Base-by-base conservation (phyloP, 2,888 invertebrate species). In the Eumacrocentrus americanus region DNA sequence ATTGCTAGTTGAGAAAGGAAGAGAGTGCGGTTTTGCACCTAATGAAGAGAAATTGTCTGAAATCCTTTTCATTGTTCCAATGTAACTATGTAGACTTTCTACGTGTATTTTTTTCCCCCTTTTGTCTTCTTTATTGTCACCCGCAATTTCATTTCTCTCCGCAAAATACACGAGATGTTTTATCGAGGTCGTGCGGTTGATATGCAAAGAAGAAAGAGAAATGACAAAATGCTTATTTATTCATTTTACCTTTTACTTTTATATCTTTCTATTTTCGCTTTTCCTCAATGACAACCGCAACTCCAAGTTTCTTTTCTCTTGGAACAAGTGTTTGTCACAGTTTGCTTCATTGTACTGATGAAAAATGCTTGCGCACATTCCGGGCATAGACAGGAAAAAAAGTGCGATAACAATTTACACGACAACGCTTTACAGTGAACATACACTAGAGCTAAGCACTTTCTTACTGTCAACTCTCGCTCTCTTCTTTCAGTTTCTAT, bases 31-130 rank as follows among this genome's bases (percentile, higher is more conserved):
- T n/a, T n/a, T n/a, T n/a, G n/a, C n/a, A 22, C 12, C 46, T 46
- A 46, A 46, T 46, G 46, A 46, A 46, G 46, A 46, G 46, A 46
- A 46, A 46, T 46, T 46, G 23, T 46, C n/a, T 2, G 23, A 46
- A 11, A 46, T 46, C 23, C 23, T 25, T 25, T 22, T 14, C 12
- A 12, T 40, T 12, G n/a, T 40, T 12, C n/a, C 23, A 42, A 18
- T 42, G 42, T 42, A 29, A 29, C 29, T 9, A 29, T 29, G n/a
- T n/a, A n/a, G n/a, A n/a, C 9, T 29, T 29, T 29, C 29, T 29
- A 29, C 29, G 9, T 9, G 9, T 9, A 6, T 29, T 29, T 9
- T 29, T 29, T 6, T 29, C 9, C 9, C 9, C 4, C 29, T 9
- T 29, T 29, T 29, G 29, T 29, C 9, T 29, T 29, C 29, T 9